Base-by-base conservation (phyloP, 2,888 invertebrate species). In the Atethmia centrago region DNA sequence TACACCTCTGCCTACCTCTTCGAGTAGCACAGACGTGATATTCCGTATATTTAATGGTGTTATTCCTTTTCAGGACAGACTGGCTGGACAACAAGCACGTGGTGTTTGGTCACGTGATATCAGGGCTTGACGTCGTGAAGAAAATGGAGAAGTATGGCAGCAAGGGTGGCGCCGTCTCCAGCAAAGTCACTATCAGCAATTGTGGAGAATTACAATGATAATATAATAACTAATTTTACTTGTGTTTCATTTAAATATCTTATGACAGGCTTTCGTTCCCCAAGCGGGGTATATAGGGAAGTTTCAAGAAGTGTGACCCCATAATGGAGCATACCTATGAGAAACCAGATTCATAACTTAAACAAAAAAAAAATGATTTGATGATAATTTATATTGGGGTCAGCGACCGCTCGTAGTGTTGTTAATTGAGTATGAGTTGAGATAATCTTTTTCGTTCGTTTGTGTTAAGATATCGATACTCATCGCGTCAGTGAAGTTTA, bases 81-180 rank as follows among this genome's bases (percentile, higher is more conserved):
- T 98, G 98, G 99, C 93, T 99, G 74, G 99, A 99, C 95, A 97
- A 97, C 47, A 99, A 99, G 92, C 99, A 99, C 94, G 99, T 99
- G 14, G 99, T 99, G 0, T 99, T 99, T 95, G 99, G 99, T 0
- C 98, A 99, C 93, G 99, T 99, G 36, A 98, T 99, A 73, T 98
- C 98, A 83, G 99, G 99, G 2, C 97, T 99, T 90, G 99, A 99
- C 92, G 98, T 99, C 1, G 96, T 99, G 0, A 98, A 98, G 92
- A 98, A 99, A 94, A 98, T 99, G 95, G 99, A 99, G 97, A 97
- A 97, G 87, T 98, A 97, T 91, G 99, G 99, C 25, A 97, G 97
- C 61, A 99, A 98, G 93, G 95, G 97, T 8, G 99, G 99, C 9
- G 97, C 97, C 5, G 97, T 98, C 0, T 97, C 97, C 0, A 98